These are phyloP conservation scores for Tamias sibiricus DNA, from an alignment of 2,113 vertebrate species.

Conservation along the genomic window DNA sequence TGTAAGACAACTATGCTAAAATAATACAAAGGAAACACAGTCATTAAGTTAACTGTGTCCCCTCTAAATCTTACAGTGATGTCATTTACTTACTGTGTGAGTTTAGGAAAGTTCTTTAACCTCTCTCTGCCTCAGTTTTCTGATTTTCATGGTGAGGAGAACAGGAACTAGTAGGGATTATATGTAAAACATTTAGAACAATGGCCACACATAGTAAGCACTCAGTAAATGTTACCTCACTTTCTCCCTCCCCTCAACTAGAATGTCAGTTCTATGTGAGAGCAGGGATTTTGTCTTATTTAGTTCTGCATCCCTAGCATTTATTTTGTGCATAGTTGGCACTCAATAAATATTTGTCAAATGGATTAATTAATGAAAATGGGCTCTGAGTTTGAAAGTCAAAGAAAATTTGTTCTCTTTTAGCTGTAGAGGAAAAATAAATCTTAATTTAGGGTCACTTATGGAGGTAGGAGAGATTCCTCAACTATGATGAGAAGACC, in stretches of 20 bases:
- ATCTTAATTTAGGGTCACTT: not conserved
- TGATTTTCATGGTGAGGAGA: not conserved
- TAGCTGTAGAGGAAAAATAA: not conserved
- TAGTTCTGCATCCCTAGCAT: not conserved
- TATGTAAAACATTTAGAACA: not conserved
- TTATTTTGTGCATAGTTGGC: not conserved
- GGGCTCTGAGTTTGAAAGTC: slow-evolving; percentile 20
- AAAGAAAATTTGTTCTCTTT: slow-evolving; percentile 19
- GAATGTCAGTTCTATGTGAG: not conserved
- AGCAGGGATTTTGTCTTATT: not conserved
- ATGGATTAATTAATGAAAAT: slow-evolving; percentile 19
- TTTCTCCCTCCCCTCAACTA: not conserved
- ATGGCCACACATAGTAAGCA: not conserved
- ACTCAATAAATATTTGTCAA: slow-evolving; percentile 32
- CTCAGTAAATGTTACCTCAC: not conserved
- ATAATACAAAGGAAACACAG: not conserved
- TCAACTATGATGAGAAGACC: not conserved
- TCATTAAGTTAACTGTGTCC: not conserved
- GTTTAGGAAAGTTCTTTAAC: not conserved
- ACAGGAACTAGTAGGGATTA: not conserved
- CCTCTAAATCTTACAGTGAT: not conserved
- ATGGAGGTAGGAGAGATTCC: not conserved
- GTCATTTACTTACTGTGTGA: not conserved
- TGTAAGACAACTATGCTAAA: not conserved
- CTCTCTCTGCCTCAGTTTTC: not conserved